Percentiles rank a stretch among this genome's conserved stretches.
Conservation (phyloP, 2,113 vertebrate species). For the Sigmodon hispidus region DNA sequence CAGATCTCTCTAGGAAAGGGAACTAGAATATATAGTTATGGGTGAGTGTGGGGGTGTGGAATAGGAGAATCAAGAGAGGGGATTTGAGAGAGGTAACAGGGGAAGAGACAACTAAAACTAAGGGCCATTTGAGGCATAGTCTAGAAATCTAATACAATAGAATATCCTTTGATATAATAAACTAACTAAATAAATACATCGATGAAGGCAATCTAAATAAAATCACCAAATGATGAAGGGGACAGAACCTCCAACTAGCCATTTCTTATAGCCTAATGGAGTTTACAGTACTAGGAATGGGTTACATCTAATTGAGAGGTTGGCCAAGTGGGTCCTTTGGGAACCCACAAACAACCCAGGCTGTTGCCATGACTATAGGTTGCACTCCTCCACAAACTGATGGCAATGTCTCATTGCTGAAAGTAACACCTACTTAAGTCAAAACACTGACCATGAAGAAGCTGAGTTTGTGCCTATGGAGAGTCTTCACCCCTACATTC, state of each 20-base stretch:
- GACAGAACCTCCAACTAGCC: background rate
- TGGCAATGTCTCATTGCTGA: background rate
- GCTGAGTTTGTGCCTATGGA: background rate
- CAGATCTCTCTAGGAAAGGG: background rate
- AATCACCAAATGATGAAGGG: background rate
- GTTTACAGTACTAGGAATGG: background rate
- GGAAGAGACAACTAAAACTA: background rate
- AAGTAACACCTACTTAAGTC: background rate
- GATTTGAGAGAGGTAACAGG: background rate
- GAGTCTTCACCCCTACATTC: background rate
- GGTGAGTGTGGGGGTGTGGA: background rate
- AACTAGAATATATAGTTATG: background rate
- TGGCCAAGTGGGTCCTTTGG: background rate
- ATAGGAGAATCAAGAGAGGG: background rate
- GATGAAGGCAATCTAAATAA: background rate
- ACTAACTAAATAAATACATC: background rate
- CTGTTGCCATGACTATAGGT: background rate
- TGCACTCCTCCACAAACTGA: background rate
- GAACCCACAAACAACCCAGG: background rate
- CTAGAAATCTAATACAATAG: background rate
- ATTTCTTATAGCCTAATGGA: background rate
- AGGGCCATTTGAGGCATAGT: background rate
- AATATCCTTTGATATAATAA: no score
- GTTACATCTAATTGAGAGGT: background rate
- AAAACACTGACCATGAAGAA: background rate